These are phyloP conservation scores for Drosophila nannoptera DNA, from an alignment of 1,140 invertebrate species.

Conservation along the genomic window DNA sequence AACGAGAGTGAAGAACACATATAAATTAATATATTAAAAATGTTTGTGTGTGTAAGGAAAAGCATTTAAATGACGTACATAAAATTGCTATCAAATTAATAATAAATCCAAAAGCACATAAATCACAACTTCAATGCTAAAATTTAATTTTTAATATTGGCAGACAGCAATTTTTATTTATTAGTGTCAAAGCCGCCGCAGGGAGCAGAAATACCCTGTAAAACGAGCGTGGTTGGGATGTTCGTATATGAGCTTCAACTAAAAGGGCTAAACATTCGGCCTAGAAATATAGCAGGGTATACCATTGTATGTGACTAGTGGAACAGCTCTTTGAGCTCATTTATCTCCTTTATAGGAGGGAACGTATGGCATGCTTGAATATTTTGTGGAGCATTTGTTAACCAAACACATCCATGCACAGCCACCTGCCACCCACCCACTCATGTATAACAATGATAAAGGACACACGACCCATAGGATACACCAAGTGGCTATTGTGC, in stretches of 20 bases:
- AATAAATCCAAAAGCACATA: slow-evolving; percentile 53
- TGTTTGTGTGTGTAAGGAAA: slow-evolving; percentile 1
- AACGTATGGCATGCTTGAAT: neutral
- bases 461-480: slow-evolving; percentile 21
- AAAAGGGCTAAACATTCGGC: too few relatives aligned
- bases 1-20: slow-evolving; percentile 32
- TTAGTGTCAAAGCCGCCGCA: slow-evolving; percentile 57
- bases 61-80: slow-evolving; percentile 27
- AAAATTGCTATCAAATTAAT: slow-evolving; percentile 47
- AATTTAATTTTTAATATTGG: slow-evolving; percentile 57
- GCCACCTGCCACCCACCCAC: slow-evolving; percentile 5
- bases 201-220: slow-evolving; percentile 6
- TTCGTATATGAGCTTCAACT: too few relatives aligned
- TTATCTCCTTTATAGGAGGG: neutral
- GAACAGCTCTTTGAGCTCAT: neutral
- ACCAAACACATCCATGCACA: neutral
- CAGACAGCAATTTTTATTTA: slow-evolving; percentile 50
- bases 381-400: slow-evolving; percentile 45
- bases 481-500: slow-evolving; percentile 46
- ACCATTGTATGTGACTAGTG: neutral
- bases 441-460: slow-evolving; percentile 58
- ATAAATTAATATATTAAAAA: slow-evolving; percentile 29
- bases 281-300: too few relatives aligned
- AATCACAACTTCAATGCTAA: slow-evolving; percentile 51
- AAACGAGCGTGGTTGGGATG: too few relatives aligned